phyloP scores from a whole-genome alignment of 2,888 invertebrate species.

The Cryptus viduatorius region DNA sequence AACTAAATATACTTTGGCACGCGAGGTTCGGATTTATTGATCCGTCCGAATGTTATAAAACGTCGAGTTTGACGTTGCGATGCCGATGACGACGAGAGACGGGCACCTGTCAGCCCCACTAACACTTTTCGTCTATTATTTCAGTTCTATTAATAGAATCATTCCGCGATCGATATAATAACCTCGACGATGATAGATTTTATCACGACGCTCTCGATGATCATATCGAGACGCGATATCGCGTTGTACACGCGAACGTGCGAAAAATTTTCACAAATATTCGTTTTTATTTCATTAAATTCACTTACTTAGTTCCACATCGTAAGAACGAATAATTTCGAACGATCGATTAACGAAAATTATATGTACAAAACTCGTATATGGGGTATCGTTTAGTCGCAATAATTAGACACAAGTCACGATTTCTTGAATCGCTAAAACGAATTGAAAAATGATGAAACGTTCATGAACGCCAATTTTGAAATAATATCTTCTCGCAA shows the following conservation, averaged over 20 bases:
- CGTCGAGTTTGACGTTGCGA: conserved; percentile 30
- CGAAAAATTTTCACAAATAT: too few relatives aligned
- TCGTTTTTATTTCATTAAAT: background rate
- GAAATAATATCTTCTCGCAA: conserved; percentile 32
- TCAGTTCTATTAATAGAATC: conserved; percentile 38
- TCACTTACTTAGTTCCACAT: background rate
- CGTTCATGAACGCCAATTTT: conserved; percentile 52
- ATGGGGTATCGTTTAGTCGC: conserved; percentile 27
- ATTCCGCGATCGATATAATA: conserved; percentile 23
- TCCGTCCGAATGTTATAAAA: conserved; percentile 70
- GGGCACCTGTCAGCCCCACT: conserved; percentile 46
- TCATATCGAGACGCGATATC: background rate
- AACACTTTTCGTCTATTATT: conserved; percentile 52
- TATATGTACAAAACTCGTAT: background rate
- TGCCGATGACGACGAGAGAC: conserved; percentile 35
- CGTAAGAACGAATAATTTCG: background rate
- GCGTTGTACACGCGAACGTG: background rate
- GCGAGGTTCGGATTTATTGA: conserved; percentile 75
- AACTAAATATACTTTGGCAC: conserved; percentile 75
- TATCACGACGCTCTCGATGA: background rate
- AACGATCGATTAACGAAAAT: background rate
- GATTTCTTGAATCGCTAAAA: background rate
- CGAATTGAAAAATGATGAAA: conserved; percentile 9
- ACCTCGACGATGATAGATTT: conserved; percentile 7
- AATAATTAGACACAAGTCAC: conserved; percentile 34